phyloP scores from a whole-genome alignment of 2,113 vertebrate species.

The Paradoxurus hermaphroditus region DNA sequence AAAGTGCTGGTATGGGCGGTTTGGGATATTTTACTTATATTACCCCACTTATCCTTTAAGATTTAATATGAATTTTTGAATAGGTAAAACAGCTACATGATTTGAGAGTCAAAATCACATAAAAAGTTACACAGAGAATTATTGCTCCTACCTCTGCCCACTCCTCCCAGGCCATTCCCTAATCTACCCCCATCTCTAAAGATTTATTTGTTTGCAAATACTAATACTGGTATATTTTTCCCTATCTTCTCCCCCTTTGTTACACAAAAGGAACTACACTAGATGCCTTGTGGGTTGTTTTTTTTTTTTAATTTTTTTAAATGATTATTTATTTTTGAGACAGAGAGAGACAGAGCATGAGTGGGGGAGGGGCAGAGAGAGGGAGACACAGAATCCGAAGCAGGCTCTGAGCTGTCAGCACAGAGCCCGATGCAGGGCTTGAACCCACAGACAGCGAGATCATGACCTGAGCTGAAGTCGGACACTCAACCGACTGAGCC shows the following conservation, averaged over 20 bases:
- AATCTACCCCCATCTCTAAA: neutral
- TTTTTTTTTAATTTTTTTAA: too few relatives aligned
- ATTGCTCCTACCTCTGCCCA: neutral
- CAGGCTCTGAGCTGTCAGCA: too few relatives aligned
- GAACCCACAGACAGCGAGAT: too few relatives aligned
- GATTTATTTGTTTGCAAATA: neutral
- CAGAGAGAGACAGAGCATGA: too few relatives aligned
- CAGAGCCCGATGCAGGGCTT: too few relatives aligned
- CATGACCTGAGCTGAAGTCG: too few relatives aligned
- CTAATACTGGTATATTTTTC: neutral
- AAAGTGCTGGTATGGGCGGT: neutral
- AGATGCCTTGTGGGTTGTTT: neutral
- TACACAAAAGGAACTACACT: neutral
- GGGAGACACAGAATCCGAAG: too few relatives aligned
- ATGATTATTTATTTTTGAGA: too few relatives aligned
- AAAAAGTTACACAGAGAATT: neutral
- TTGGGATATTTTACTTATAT: neutral
- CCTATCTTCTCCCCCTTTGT: neutral
- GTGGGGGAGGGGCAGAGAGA: too few relatives aligned
- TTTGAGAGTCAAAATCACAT: neutral
- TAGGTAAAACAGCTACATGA: neutral
- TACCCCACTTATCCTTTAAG: neutral
- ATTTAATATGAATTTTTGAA: neutral
- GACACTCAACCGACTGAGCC: too few relatives aligned
- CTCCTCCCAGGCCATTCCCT: neutral